A percentile compares a stretch with the other conserved stretches of the same genome.
Evolutionary conservation across 2,797 vertebrate genomes (phyloP).

Genomic region (Acrossocheilus fasciatus): DNA sequence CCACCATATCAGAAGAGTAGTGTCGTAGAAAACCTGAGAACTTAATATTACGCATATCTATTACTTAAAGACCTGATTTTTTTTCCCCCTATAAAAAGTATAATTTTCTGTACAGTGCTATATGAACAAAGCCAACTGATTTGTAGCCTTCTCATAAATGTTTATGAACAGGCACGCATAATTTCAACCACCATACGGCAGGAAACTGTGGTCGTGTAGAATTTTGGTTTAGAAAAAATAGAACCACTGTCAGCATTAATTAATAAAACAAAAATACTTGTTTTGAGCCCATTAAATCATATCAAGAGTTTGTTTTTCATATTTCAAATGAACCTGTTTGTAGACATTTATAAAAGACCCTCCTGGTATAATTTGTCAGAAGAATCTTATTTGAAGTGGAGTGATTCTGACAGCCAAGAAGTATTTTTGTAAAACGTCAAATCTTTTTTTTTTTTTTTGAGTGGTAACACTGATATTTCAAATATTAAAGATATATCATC

Average conservation of each 20-base stretch:
- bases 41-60: conserved; percentile 83
- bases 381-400: conserved; percentile 72
- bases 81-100: conserved; percentile 84
- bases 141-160: conserved; percentile 81
- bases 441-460: conserved; percentile 64
- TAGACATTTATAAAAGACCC: conserved; percentile 75
- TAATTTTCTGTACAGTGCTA: conserved; percentile 87
- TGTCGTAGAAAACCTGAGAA: conserved; percentile 88
- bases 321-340: conserved; percentile 66
- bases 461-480: conserved; percentile 76
- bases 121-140: conserved; percentile 84
- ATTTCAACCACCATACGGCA: conserved; percentile 81
- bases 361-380: conserved; percentile 73
- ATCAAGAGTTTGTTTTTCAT: conserved; percentile 57
- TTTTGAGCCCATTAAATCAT: conserved; percentile 73
- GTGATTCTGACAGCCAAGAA: conserved; percentile 65
- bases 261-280: conserved; percentile 79
- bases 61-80: conserved; percentile 86
- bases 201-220: conserved; percentile 80
- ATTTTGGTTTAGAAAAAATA: conserved; percentile 86
- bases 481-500: conserved; percentile 82
- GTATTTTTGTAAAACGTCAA: conserved; percentile 71
- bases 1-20: conserved; percentile 79
- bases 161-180: conserved; percentile 82
- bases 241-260: conserved; percentile 78